Base-by-base conservation (phyloP, 2,797 vertebrate genomes). In the Phyllotis vaccarum region DNA sequence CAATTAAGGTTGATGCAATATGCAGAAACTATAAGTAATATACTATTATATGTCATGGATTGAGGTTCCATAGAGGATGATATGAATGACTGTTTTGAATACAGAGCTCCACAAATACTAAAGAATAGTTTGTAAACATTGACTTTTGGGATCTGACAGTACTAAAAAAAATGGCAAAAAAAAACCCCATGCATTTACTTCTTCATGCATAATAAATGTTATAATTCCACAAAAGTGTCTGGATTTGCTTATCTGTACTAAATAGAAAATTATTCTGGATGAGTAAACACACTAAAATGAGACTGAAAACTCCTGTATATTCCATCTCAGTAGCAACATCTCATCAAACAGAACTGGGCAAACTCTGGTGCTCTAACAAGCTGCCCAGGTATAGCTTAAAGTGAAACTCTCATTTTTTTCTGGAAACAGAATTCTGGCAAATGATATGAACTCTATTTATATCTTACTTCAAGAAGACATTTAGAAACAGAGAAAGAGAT, bases 381-480 rank as follows among this genome's bases (percentile, higher is more conserved):
- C 91, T 96, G 97, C 82, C 49, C 80, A 93, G 86, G 46, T 81
- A 66, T 83, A 96, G 79, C 95, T 97, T 94, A 98, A 92, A 96
- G 96, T 72, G 90, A 91, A 96, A 95, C 91, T 92, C 97, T 75
- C 90, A 80, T 95, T 97, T 97, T 98, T 95, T 97, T 94, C 98
- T 97, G 97, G 93, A 96, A 98, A 88, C 86, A 56, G 43, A 89
- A 86, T 97, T 96, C 91, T 98, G 97, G 97, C 97, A 97, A 97
- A 96, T 90, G 86, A 96, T 98, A 80, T 95, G 91, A 97, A 96
- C 76, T 97, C 93, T 94, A 98, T 98, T 98, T 98, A 97, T 98
- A 97, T 98, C 93, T 97, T 96, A 94, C 96, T 95, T 96, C 49
- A 43, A 89, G 96, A 87, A 97, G 92, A 92, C 70, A 95, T 97